Percentiles rank a stretch among this genome's conserved stretches.
phyloP scores from a whole-genome alignment of 2,888 invertebrate genomes.

The Polyommatus iphigenia region DNA sequence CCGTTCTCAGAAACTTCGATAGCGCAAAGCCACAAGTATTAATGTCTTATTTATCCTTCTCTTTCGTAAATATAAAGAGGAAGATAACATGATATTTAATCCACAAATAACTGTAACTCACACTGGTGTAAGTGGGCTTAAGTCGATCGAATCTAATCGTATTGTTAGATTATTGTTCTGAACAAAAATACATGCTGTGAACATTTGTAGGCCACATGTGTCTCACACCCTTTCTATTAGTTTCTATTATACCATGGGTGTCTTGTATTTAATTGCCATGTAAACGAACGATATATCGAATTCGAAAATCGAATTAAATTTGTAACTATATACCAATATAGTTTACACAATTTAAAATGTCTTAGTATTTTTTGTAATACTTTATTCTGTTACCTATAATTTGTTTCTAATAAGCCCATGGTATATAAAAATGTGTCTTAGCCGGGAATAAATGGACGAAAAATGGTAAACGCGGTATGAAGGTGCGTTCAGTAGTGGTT shows the following conservation, averaged over 20 bases:
- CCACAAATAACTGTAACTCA: no score
- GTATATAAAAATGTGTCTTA: slow-evolving; percentile 12
- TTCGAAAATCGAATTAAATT: slow-evolving; percentile 38
- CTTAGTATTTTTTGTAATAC: background rate
- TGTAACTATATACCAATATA: slow-evolving; percentile 49
- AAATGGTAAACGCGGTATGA: background rate
- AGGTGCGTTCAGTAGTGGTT: background rate
- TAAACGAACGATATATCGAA: slow-evolving; percentile 22
- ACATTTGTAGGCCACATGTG: background rate
- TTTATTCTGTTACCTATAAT: background rate
- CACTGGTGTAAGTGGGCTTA: background rate
- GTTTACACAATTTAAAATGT: slow-evolving; percentile 42
- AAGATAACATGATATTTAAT: no score
- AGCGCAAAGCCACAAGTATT: no score
- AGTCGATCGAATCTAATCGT: background rate
- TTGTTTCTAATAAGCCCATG: background rate
- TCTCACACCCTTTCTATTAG: background rate
- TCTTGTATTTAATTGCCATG: background rate
- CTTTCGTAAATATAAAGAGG: no score
- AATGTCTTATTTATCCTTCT: no score
- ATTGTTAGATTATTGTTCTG: background rate
- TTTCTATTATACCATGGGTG: background rate
- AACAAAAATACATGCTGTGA: background rate
- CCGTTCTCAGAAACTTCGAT: no score
- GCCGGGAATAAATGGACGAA: background rate